phyloP scores from a whole-genome alignment of 2,888 invertebrate genomes.

The Beris morrisii region DNA sequence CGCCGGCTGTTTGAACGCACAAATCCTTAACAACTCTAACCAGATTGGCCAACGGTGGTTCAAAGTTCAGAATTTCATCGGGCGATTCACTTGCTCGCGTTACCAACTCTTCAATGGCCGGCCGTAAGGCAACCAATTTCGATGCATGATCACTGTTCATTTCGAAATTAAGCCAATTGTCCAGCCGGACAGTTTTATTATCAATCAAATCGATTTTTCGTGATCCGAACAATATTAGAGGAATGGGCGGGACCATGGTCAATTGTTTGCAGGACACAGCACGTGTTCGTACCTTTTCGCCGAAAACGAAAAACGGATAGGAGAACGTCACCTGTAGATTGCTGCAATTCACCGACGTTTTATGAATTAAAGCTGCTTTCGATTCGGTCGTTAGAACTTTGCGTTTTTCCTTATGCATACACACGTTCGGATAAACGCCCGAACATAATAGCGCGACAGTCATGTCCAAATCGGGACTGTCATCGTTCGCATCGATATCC shows the following conservation, averaged over 20 bases:
- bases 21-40: conserved; percentile 72
- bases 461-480: conserved; percentile 71
- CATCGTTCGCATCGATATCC: conserved; percentile 72
- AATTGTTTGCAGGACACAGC: conserved; percentile 96
- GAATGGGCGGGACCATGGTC: conserved; percentile 94
- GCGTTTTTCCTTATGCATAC: conserved; percentile 91
- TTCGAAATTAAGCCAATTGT: conserved; percentile 91
- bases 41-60: conserved; percentile 56
- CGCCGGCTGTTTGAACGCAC: conserved; percentile 77
- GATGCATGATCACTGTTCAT: conserved; percentile 81
- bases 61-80: conserved; percentile 66
- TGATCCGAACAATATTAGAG: conserved; percentile 89
- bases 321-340: conserved; percentile 82
- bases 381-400: conserved; percentile 95
- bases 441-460: conserved; percentile 83
- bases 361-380: conserved; percentile 92
- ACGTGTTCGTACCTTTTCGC: conserved; percentile 95
- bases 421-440: conserved; percentile 97
- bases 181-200: conserved; percentile 74
- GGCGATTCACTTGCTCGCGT: conserved; percentile 79
- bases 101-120: conserved; percentile 84
- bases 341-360: conserved; percentile 93
- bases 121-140: conserved; percentile 80
- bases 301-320: conserved; percentile 95
- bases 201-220: conserved; percentile 66